Evolutionary conservation across 2,888 invertebrate genomes (phyloP), one percentile per base, ranked within the genome.

Genomic region (Drosophila paracracens): DNA sequence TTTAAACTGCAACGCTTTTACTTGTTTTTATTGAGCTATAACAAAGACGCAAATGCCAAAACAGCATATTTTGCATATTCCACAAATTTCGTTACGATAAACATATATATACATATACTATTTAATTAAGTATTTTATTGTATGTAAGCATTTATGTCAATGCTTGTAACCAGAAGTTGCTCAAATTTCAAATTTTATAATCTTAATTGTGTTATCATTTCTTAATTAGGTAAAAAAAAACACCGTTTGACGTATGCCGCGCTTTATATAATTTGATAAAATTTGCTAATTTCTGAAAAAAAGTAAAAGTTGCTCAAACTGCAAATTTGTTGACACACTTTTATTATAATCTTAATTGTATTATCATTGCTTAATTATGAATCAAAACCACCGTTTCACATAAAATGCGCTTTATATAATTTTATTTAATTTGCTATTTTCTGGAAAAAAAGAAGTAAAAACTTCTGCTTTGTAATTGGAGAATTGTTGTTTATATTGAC

Each of bases 391-490:
- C 21, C 6, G 5, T 21, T 43, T 46, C 25, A 13, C 21, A n/a
- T 31, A 36, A 48, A 18, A 29, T 11, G 1, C 16, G 7, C 7
- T 1, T 3, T 11, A 29, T 7, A 16, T 13, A 16, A 13, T 57
- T 31, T 31, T 11, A 13, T 38, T 18, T 8, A 31, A 0, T 31
- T 16, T 18, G 2, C 31, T 38, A 21, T 38, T 40, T 51, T 40
- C 11, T 31, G 13, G n/a, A 56, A 21, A 36, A 35, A 21, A 25
- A 35, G 4, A 35, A 35, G 1, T 33, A 46, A 13, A 29, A 16
- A 46, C 38, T 36, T 29, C 29, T 31, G 51, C 35, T 68, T 46
- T 61, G 54, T 40, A 61, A 70, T 70, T 43, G 40, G 50, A 70
- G 43, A 31, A 40, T 70, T 56, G 21, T 29, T 35, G 40, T 54